phyloP scores from a whole-genome alignment of 2,888 invertebrate genomes.

The Lymantria monacha region DNA sequence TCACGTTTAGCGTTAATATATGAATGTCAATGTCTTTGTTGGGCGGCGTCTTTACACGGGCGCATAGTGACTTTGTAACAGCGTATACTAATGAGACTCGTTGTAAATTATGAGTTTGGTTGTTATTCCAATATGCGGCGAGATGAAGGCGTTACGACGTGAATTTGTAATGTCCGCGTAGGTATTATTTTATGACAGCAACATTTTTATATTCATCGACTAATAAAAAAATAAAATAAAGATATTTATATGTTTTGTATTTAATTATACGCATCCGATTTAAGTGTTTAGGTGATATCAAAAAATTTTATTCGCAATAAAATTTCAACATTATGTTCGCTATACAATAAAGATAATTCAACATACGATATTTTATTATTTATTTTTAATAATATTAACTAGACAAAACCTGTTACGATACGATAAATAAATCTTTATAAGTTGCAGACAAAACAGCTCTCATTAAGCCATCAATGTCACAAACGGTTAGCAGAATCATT shows the following conservation, averaged over 20 bases:
- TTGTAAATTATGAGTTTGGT: slow-evolving; percentile 67
- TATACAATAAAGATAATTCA: neutral
- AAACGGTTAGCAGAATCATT: slow-evolving; percentile 64
- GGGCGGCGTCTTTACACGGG: slow-evolving; percentile 58
- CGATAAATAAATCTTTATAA: neutral
- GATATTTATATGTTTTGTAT: slow-evolving; percentile 26
- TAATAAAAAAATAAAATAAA: slow-evolving; percentile 28
- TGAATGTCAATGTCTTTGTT: slow-evolving; percentile 69
- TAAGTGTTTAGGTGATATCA: no score
- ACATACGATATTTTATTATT: no score
- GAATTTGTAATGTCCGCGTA: slow-evolving; percentile 63
- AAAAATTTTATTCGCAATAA: slow-evolving; percentile 11
- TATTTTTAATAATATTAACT: no score
- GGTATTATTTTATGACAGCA: slow-evolving; percentile 50
- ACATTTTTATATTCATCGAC: slow-evolving; percentile 34
- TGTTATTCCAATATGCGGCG: slow-evolving; percentile 64
- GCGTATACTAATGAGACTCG: slow-evolving; percentile 68
- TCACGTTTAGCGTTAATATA: slow-evolving; percentile 73
- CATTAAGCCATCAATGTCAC: slow-evolving; percentile 71
- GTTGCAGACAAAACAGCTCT: slow-evolving; percentile 31
- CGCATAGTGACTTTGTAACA: slow-evolving; percentile 56
- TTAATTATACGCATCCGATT: slow-evolving; percentile 24
- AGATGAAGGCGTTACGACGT: slow-evolving; percentile 68
- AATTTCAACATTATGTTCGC: neutral
- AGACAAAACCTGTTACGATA: slow-evolving; percentile 18